Conservation (phyloP, 1,140 invertebrate genomes). For the Cherax quadricarinatus region DNA sequence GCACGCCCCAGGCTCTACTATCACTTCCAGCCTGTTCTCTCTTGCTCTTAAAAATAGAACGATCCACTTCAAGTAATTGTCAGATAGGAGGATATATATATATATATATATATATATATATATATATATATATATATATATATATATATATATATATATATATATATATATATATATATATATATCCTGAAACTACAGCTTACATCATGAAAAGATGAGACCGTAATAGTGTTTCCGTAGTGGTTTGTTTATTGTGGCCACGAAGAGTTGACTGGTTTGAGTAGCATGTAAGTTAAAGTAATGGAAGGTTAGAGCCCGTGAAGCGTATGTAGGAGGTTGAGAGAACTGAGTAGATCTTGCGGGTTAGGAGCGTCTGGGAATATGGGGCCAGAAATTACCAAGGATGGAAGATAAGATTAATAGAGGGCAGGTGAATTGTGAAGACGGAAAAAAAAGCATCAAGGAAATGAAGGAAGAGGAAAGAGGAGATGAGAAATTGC, state of each 20-base stretch:
- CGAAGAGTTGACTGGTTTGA: too few species aligned
- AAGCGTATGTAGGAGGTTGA: too few species aligned
- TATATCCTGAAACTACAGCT: too few species aligned
- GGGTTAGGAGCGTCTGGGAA: neutral
- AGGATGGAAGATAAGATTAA: neutral
- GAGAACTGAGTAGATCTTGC: too few species aligned
- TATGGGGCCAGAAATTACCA: neutral
- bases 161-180: too few species aligned
- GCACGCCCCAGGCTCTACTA: neutral
- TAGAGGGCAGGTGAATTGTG: neutral
- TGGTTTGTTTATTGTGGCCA: too few species aligned
- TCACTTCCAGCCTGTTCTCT: neutral
- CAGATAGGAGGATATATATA: neutral
- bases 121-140: constrained; percentile 13
- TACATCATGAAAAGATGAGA: too few species aligned
- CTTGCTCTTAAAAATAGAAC: neutral
- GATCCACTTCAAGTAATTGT: neutral
- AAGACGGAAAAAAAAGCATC: neutral
- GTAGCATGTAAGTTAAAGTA: too few species aligned
- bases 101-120: constrained; percentile 6
- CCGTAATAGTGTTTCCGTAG: too few species aligned
- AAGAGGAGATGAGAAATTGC: neutral
- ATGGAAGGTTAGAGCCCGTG: too few species aligned
- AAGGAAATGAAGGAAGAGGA: neutral
- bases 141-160: neutral